phyloP scores from a whole-genome alignment of 2,797 vertebrate species.

The Oreonectes daqikongensis region DNA sequence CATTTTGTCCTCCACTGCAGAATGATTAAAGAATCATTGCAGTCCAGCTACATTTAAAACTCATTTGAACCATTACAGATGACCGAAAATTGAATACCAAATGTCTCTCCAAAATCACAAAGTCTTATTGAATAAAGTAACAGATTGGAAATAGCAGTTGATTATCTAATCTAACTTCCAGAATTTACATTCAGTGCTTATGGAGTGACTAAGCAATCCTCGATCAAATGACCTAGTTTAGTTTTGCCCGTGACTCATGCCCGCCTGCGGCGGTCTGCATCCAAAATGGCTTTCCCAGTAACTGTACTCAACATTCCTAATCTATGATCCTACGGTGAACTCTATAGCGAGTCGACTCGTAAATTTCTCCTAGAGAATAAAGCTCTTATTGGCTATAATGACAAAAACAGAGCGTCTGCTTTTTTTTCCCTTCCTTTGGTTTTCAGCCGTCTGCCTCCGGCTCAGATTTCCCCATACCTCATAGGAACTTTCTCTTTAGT shows the following conservation, averaged over 20 bases:
- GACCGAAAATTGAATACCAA: neutral
- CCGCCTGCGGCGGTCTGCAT: neutral
- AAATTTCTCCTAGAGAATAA: conserved; percentile 51
- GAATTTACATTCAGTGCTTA: neutral
- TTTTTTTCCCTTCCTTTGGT: conserved; percentile 63
- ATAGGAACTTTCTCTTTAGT: conserved; percentile 66
- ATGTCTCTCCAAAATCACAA: neutral
- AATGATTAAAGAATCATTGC: conserved; percentile 2
- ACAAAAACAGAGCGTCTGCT: conserved; percentile 59
- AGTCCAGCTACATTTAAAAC: neutral
- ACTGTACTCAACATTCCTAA: conserved; percentile 37
- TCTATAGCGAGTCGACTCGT: conserved; percentile 61
- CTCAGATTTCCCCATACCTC: conserved; percentile 72
- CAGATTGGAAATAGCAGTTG: neutral
- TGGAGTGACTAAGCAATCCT: neutral
- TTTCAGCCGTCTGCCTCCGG: conserved; percentile 60
- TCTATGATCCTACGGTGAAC: conserved; percentile 43
- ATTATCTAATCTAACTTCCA: conserved; percentile 1
- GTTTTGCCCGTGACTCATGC: conserved; percentile 13
- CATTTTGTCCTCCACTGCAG: neutral
- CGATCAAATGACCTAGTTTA: conserved; percentile 21
- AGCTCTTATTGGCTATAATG: conserved; percentile 65
- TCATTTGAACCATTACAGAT: conserved; percentile 1
- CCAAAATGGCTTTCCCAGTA: conserved; percentile 13
- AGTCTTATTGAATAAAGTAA: neutral